phyloP scores from a whole-genome alignment of 1,140 invertebrate species.

The Zaprionus capensis region DNA sequence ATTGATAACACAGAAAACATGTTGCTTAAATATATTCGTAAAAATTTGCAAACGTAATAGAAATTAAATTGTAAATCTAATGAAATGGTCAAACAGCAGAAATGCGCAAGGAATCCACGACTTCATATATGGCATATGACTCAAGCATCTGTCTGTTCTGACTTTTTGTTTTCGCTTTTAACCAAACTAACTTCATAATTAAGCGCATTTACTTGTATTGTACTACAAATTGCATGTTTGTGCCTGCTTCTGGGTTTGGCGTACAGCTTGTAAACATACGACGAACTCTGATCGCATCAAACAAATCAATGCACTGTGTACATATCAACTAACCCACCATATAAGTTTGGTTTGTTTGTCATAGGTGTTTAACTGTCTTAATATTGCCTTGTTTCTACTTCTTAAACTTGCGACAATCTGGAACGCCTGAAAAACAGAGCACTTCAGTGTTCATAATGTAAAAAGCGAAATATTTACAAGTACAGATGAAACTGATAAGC shows the following conservation, averaged over 20 bases:
- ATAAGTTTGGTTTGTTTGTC: conserved; percentile 62
- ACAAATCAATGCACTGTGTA: conserved; percentile 68
- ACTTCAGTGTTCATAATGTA: conserved; percentile 84
- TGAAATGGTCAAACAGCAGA: conserved; percentile 53
- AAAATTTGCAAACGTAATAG: conserved; percentile 78
- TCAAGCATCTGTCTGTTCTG: conserved; percentile 46
- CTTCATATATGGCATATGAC: conserved; percentile 80
- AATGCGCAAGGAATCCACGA: conserved; percentile 76
- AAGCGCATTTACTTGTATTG: conserved; percentile 61
- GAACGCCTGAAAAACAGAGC: conserved; percentile 81
- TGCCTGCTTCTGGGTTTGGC: conserved; percentile 77
- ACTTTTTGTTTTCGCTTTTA: conserved; percentile 69
- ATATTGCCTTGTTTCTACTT: conserved; percentile 78
- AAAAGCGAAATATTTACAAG: conserved; percentile 77
- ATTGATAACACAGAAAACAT: conserved; percentile 45
- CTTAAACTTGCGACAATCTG: conserved; percentile 53
- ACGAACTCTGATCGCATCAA: conserved; percentile 29
- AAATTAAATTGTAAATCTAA: conserved; percentile 37
- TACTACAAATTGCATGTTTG: conserved; percentile 74
- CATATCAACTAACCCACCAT: conserved; percentile 67
- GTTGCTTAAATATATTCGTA: conserved; percentile 73
- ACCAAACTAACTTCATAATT: conserved; percentile 38
- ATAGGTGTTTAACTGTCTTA: conserved; percentile 80
- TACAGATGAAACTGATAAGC: conserved; percentile 81
- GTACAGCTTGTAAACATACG: conserved; percentile 68